Conservation (phyloP, 2,888 invertebrate species). For the Agrotis exclamationis region DNA sequence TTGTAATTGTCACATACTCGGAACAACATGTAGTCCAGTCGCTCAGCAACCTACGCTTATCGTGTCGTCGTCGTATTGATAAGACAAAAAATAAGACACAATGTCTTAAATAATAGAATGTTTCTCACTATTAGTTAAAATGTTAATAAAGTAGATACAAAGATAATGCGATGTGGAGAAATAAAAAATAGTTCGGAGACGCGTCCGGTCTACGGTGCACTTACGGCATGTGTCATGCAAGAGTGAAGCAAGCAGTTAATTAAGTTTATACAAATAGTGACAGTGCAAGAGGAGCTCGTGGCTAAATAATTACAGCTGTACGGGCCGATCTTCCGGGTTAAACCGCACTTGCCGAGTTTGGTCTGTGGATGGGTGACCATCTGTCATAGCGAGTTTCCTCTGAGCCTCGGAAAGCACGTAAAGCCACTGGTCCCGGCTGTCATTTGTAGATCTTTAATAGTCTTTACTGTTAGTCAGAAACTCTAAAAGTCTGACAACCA, state of each 20-base stretch:
- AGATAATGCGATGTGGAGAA: constrained; percentile 73
- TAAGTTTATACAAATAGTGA: neutral
- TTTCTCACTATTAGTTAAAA: constrained; percentile 64
- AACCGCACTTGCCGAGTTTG: too few species aligned
- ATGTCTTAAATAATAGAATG: constrained; percentile 36
- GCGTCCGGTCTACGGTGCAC: constrained; percentile 75
- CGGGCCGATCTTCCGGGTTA: too few species aligned
- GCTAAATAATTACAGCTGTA: too few species aligned
- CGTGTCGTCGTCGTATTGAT: neutral
- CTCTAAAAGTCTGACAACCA: too few species aligned
- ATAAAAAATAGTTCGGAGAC: constrained; percentile 69
- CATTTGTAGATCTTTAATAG: too few species aligned
- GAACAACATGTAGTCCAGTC: too few species aligned
- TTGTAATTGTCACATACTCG: too few species aligned
- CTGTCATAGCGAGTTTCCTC: too few species aligned
- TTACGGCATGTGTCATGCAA: constrained; percentile 62
- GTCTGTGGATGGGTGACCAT: too few species aligned
- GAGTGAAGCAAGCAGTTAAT: constrained; percentile 52
- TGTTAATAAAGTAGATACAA: constrained; percentile 72
- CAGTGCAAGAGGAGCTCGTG: neutral
- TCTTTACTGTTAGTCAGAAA: too few species aligned
- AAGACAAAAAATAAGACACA: neutral
- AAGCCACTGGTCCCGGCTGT: too few species aligned
- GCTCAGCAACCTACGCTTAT: neutral
- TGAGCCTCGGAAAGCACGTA: too few species aligned